Evolutionary conservation across 2,888 invertebrate species (phyloP), one percentile per base, ranked within the genome.

Genomic region (Drosophila rubida): DNA sequence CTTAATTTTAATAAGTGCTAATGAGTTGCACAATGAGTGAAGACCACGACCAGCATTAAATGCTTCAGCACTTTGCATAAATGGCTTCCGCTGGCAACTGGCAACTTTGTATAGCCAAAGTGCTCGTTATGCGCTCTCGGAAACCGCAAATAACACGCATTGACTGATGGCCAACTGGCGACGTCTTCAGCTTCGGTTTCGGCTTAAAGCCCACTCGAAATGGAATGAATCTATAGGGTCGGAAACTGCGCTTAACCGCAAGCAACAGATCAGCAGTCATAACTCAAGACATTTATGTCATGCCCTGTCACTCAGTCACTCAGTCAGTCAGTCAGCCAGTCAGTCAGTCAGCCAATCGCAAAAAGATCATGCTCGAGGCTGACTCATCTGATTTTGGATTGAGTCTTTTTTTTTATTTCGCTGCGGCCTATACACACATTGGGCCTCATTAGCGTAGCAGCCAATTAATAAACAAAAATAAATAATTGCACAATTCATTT

Each of bases 1-100:
- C 79, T 89, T 86, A 75, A 75, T 72, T 88, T 89, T 89, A 89
- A 90, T 88, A 90, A 89, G 89, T 90, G 89, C 86, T 89, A 89
- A 89, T 90, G 89, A 90, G 89, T 89, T 89, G 80, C 80, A 72
- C 75, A 80, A 78, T 75, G 61, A 54, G 60, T 57, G 39, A 46
- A 69, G 63, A 59, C 44, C 37, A 37, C 35, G 58, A 41, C 54
- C 77, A 60, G 68, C 77, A 68, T 62, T 61, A 69, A 62, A 69
- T 62, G 68, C 58, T 41, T 57, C 37, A 69, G 63, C 71, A 79
- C 75, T 76, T 77, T 76, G 68, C 83, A 83, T 86, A 83, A 83
- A 80, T 50, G 53, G 35, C 32, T 30, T 41, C 44, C 39, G 72
- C 68, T 30, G 30, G 30, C 4, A 30, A 30, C 27, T 32, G 30